phyloP scores from a whole-genome alignment of 2,888 invertebrate species.

The Rutpela maculata region DNA sequence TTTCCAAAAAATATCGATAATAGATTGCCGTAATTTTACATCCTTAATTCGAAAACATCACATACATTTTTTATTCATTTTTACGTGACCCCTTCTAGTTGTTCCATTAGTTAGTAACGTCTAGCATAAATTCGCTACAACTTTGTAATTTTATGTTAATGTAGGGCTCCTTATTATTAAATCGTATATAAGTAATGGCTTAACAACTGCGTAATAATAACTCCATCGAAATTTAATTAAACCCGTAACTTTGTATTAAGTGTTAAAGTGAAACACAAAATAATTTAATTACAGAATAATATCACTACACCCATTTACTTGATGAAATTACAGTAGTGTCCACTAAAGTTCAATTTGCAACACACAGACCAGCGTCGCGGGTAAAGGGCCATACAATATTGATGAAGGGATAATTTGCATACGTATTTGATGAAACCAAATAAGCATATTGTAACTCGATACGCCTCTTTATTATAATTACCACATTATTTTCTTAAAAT shows the following conservation, averaged over 20 bases:
- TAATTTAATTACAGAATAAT: constrained; percentile 61
- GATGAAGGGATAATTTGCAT: not conserved
- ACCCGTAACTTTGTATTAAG: constrained; percentile 59
- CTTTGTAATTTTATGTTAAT: constrained; percentile 43
- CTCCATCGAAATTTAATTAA: constrained; percentile 58
- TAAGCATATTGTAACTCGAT: too few species aligned
- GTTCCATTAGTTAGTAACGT: constrained; percentile 17
- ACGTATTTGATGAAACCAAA: too few species aligned
- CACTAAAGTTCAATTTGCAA: constrained; percentile 63
- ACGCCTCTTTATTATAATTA: too few species aligned
- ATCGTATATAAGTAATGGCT: constrained; percentile 41
- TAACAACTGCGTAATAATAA: constrained; percentile 51
- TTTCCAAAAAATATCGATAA: too few species aligned
- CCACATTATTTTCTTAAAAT: too few species aligned
- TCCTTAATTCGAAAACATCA: not conserved
- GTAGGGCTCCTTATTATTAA: constrained; percentile 40
- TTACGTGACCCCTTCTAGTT: not conserved
- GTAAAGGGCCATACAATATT: not conserved
- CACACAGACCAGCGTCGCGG: constrained; percentile 17
- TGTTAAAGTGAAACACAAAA: constrained; percentile 60
- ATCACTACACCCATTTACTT: constrained; percentile 58
- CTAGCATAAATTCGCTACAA: constrained; percentile 30
- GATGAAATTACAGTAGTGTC: constrained; percentile 61
- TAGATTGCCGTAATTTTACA: too few species aligned
- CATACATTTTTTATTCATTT: not conserved